phyloP scores from a whole-genome alignment of 2,888 invertebrate genomes.

The Terebella lapidaria region DNA sequence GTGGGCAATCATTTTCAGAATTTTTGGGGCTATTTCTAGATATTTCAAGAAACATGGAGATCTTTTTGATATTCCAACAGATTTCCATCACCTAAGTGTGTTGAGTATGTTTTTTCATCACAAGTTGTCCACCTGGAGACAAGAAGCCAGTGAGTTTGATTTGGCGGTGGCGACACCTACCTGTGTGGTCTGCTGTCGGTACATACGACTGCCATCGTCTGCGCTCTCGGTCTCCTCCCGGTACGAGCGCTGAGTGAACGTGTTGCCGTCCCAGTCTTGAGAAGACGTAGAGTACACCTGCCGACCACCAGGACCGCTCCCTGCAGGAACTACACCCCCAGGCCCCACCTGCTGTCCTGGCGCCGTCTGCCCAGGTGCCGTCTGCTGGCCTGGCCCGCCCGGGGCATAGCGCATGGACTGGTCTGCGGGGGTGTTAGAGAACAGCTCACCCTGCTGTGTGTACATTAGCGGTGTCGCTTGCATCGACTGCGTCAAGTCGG shows the following conservation, averaged over 20 bases:
- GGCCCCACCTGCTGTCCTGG: background rate
- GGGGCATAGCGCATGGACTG: constrained; percentile 6
- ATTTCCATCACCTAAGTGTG: too few relatives aligned
- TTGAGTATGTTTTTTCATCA: too few relatives aligned
- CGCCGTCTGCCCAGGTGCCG: background rate
- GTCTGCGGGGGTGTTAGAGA: constrained; percentile 16
- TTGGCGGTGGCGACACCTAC: too few relatives aligned
- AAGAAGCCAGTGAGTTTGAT: too few relatives aligned
- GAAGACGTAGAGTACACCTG: constrained; percentile 9
- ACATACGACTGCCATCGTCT: constrained; percentile 9
- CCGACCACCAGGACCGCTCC: background rate
- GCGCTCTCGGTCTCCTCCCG: constrained; percentile 12
- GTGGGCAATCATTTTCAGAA: too few relatives aligned
- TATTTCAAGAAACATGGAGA: too few relatives aligned
- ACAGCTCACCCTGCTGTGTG: constrained; percentile 18
- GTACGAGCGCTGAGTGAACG: constrained; percentile 12
- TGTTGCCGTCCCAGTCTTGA: constrained; percentile 20
- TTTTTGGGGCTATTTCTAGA: too few relatives aligned
- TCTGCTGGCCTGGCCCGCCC: background rate
- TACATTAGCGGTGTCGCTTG: constrained; percentile 21
- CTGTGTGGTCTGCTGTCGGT: constrained; percentile 10
- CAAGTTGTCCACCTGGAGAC: too few relatives aligned
- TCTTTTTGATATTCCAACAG: too few relatives aligned
- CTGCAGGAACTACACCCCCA: constrained; percentile 2
- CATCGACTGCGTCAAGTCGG: constrained; percentile 20